Evolutionary conservation across 1,140 invertebrate genomes (phyloP), one percentile per base, ranked within the genome.

Genomic region (Drosophila virilis): DNA sequence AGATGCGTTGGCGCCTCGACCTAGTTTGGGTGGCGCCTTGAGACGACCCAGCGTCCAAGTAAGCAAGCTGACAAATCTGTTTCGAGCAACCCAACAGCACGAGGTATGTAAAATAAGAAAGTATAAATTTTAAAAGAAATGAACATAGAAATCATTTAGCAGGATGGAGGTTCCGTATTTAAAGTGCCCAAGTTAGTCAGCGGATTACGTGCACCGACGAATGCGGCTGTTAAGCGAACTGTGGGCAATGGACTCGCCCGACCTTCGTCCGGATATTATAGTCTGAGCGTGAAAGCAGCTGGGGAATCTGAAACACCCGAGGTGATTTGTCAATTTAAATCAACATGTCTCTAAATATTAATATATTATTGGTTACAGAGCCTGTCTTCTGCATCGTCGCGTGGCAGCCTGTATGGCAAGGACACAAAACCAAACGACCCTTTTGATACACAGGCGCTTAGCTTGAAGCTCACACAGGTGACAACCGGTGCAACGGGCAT

Each of bases 211-310:
- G 85, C 68, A 8, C 85, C 89, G 8, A 58, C 51, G 1, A 17
- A 32, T 6, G n/a, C 65, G 8, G 71, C 70, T 52, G 61, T 46
- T 0, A 83, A 88, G 43, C 62, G 82, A 10, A 52, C 58, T 15
- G 76, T 74, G 13, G 65, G 75, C 6, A 83, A 89, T 78, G 89
- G 89, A 8, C 60, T 92, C 7, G 71, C 85, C 6, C 86, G 91
- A 4, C 91, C 91, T 8, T 92, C 91, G 1, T 92, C 91, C 12
- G 91, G 86, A 22, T 92, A 80, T 59, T 92, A 91, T 67, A 91
- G 91, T 57, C 60, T 91, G 10, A 85, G 72, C 55, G 74, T 83
- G 61, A 83, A 76, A 54, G 17, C 74, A 6, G 72, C 76, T 6
- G 78, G 75, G 42, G 76, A 80, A 59, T 61, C 66, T 12, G 78